phyloP scores from a whole-genome alignment of 2,797 vertebrate genomes.

The Danionella dracula region DNA sequence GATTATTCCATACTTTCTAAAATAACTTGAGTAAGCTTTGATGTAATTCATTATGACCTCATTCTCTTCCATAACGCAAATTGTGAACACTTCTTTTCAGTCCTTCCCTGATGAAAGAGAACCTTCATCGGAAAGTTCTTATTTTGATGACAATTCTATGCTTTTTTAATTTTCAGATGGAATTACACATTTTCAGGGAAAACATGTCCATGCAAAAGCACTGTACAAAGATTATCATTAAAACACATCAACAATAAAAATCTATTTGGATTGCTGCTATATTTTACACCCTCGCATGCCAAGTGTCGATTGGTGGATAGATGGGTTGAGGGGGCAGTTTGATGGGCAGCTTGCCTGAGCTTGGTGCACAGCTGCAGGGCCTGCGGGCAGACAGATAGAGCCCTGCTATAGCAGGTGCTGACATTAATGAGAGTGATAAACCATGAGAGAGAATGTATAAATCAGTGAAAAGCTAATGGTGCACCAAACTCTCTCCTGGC shows the following conservation, averaged over 20 bases:
- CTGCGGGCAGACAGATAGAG: slow-evolving; percentile 28
- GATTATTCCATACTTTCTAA: neutral
- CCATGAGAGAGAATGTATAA: slow-evolving; percentile 36
- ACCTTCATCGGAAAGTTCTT: too few species aligned
- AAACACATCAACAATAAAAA: neutral
- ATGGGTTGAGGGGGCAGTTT: slow-evolving; percentile 1
- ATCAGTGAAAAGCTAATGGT: slow-evolving; percentile 35
- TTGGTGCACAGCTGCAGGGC: slow-evolving; percentile 18
- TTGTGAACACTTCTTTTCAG: neutral
- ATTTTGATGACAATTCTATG: too few species aligned
- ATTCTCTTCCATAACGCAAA: neutral
- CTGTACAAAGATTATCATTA: too few species aligned
- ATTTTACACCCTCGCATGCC: slow-evolving; percentile 2
- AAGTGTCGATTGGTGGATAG: slow-evolving; percentile 14
- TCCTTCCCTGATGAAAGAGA: too few species aligned
- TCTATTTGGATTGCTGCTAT: neutral
- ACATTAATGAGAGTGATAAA: slow-evolving; percentile 46
- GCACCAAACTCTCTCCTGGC: slow-evolving; percentile 24
- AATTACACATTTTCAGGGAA: too few species aligned
- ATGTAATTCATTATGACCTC: neutral
- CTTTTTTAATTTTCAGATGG: too few species aligned
- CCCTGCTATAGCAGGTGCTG: slow-evolving; percentile 24
- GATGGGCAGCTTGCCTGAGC: slow-evolving; percentile 16
- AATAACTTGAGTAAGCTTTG: neutral
- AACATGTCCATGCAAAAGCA: too few species aligned